phyloP scores from a whole-genome alignment of 2,888 invertebrate genomes.

The Amorpha juglandis region DNA sequence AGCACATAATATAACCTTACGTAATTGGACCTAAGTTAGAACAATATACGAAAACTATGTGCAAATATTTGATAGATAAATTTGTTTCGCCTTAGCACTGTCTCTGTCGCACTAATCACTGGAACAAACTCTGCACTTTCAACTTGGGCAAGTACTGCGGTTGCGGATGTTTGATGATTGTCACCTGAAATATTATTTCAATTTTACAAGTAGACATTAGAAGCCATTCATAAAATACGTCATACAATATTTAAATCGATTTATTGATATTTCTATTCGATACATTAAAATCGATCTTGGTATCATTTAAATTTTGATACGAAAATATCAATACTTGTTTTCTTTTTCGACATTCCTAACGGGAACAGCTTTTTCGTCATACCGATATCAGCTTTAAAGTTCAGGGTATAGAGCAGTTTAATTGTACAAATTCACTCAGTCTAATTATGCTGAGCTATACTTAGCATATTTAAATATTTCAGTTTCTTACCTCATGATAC shows the following conservation, averaged over 20 bases:
- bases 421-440: too few species aligned
- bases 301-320: too few species aligned
- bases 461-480: neutral
- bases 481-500: slow-evolving; percentile 52
- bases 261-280: too few species aligned
- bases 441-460: too few species aligned
- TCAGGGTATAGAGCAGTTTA: neutral
- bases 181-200: slow-evolving; percentile 60
- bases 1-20: slow-evolving; percentile 37
- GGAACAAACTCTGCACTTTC: slow-evolving; percentile 77
- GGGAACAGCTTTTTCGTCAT: too few species aligned
- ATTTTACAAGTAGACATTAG: neutral
- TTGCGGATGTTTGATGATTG: slow-evolving; percentile 63
- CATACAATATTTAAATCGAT: too few species aligned
- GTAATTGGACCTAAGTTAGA: slow-evolving; percentile 57
- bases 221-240: too few species aligned
- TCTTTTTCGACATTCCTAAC: too few species aligned
- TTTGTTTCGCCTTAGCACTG: neutral
- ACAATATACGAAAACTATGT: slow-evolving; percentile 17
- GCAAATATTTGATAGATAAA: slow-evolving; percentile 22
- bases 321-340: too few species aligned
- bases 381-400: too few species aligned
- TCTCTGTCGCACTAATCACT: slow-evolving; percentile 51
- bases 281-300: too few species aligned
- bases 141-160: slow-evolving; percentile 72